Percentiles rank a stretch among this genome's conserved stretches.
These are phyloP conservation scores for Halcyon malimbica DNA, from an alignment of 2,113 vertebrate genomes.

Conservation along the genomic window DNA sequence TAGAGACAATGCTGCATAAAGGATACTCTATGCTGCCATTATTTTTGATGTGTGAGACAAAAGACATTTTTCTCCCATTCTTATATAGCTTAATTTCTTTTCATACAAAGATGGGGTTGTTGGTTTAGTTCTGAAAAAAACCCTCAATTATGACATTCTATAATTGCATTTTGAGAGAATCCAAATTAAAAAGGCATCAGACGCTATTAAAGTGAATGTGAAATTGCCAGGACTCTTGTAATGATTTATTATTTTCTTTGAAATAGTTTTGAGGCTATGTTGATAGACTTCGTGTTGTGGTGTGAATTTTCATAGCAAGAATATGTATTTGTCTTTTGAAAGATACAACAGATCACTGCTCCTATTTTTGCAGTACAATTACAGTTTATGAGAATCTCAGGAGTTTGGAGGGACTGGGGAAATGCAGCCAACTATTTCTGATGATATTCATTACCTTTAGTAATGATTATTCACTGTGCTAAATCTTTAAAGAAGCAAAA, in stretches of 20 bases:
- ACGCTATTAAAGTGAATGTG: not conserved
- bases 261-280: not conserved
- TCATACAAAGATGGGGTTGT: not conserved
- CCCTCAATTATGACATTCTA: not conserved
- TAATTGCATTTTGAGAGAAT: not conserved
- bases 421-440: not conserved
- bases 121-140: conserved; percentile 2
- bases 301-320: not conserved
- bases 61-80: not conserved
- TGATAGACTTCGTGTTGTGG: not conserved
- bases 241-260: not conserved
- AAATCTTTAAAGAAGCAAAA: conserved; percentile 8
- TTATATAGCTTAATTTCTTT: not conserved
- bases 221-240: not conserved
- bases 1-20: not conserved
- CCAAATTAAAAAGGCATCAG: conserved; percentile 9
- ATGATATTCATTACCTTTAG: not conserved
- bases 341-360: not conserved
- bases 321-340: not conserved
- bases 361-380: not conserved
- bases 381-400: not conserved
- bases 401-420: not conserved
- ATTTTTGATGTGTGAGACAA: not conserved
- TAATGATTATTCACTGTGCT: not conserved
- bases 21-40: not conserved